These are phyloP conservation scores for Plectropomus leopardus DNA, from an alignment of 2,113 vertebrate genomes.

Conservation along the genomic window DNA sequence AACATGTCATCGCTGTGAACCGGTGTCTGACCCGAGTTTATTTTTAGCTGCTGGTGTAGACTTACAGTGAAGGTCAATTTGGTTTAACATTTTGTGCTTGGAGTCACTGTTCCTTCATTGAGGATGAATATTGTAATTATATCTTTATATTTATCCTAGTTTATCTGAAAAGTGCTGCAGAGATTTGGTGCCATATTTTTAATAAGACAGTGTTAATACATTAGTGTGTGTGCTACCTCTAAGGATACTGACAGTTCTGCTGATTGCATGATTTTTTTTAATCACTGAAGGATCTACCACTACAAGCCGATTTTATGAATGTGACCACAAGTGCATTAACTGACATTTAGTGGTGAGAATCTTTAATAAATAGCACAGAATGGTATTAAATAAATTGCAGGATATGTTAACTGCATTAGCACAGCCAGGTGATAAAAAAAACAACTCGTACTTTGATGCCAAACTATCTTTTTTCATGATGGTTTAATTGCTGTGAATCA, in stretches of 20 bases:
- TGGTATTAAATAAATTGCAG: conserved; percentile 39
- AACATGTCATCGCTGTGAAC: conserved; percentile 58
- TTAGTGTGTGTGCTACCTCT: conserved; percentile 27
- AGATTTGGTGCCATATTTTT: conserved; percentile 18
- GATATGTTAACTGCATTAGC: conserved; percentile 30
- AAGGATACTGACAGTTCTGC: conserved; percentile 17
- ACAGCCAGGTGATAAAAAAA: conserved; percentile 44
- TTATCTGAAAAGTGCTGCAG: conserved; percentile 16
- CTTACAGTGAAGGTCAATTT: conserved; percentile 74
- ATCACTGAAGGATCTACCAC: conserved; percentile 44
- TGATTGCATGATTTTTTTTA: conserved; percentile 37
- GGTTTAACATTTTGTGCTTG: conserved; percentile 45
- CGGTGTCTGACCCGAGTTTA: conserved; percentile 63
- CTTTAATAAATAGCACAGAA: conserved; percentile 23
- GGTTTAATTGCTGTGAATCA: conserved; percentile 51
- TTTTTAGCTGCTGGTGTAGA: conserved; percentile 73
- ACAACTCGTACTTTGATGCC: conserved; percentile 26
- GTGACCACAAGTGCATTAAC: conserved; percentile 67
- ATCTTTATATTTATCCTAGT: neutral
- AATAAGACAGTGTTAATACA: conserved; percentile 19
- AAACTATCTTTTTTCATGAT: conserved; percentile 16
- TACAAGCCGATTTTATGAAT: conserved; percentile 38
- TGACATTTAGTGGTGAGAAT: conserved; percentile 39
- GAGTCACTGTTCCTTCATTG: conserved; percentile 30
- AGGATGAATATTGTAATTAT: conserved; percentile 11